These are phyloP conservation scores for Drosophila barbarae DNA, from an alignment of 2,888 invertebrate genomes.

Conservation along the genomic window DNA sequence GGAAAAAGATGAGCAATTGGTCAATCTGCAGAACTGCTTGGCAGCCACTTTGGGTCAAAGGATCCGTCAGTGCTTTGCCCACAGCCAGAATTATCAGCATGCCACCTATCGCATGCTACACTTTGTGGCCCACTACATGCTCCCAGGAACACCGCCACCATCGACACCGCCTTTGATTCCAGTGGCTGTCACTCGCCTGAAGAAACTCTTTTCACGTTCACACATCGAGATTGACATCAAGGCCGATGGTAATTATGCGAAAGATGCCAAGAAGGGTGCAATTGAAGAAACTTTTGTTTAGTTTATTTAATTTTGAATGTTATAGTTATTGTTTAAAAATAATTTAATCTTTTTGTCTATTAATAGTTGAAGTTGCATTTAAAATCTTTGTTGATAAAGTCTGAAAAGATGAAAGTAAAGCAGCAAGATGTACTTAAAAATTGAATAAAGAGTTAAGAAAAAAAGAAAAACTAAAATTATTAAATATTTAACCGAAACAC, in stretches of 20 bases:
- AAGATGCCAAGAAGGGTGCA: not conserved
- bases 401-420: not conserved
- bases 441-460: not conserved
- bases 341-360: not conserved
- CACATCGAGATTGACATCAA: not conserved
- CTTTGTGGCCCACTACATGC: slow-evolving; percentile 67
- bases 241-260: not conserved
- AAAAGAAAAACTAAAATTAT: not conserved
- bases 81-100: slow-evolving; percentile 59
- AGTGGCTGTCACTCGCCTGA: slow-evolving; percentile 47
- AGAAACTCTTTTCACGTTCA: slow-evolving; percentile 34
- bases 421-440: not conserved
- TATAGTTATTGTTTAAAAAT: slow-evolving; percentile 2
- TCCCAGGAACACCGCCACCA: slow-evolving; percentile 68
- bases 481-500: not conserved
- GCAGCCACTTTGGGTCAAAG: slow-evolving; percentile 69
- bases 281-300: not conserved
- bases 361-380: not conserved
- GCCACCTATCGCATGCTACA: slow-evolving; percentile 70
- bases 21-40: slow-evolving; percentile 59
- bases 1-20: slow-evolving; percentile 57
- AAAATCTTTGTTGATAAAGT: slow-evolving; percentile 12
- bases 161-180: slow-evolving; percentile 38
- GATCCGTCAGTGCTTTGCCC: slow-evolving; percentile 60
- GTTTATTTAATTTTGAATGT: not conserved